Percentiles rank a stretch among this genome's conserved stretches.
phyloP scores from a whole-genome alignment of 2,888 invertebrate genomes.

The Drosophila histrio region DNA sequence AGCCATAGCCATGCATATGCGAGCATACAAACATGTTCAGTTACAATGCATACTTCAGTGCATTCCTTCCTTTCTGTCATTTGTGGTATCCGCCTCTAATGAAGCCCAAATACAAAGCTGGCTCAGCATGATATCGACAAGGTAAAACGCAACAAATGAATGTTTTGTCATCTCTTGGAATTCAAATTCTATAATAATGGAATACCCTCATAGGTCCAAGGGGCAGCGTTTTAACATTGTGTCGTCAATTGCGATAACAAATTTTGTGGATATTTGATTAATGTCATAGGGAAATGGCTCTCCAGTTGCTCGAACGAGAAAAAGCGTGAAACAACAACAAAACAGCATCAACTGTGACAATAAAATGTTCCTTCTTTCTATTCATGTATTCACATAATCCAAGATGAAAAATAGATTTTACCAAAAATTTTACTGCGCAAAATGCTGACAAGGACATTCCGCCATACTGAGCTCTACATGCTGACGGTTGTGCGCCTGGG shows the following conservation, averaged over 20 bases:
- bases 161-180: conserved; percentile 8
- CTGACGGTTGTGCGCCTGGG: conserved; percentile 18
- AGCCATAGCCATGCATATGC: conserved; percentile 4
- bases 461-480: conserved; percentile 36
- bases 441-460: conserved; percentile 75
- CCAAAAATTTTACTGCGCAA: conserved; percentile 72
- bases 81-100: conserved; percentile 56
- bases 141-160: conserved; percentile 43
- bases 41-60: conserved; percentile 48
- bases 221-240: conserved; percentile 17
- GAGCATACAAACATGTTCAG: conserved; percentile 49
- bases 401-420: conserved; percentile 76
- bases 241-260: conserved; percentile 22
- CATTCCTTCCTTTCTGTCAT: conserved; percentile 55
- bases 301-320: neutral
- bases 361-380: conserved; percentile 69
- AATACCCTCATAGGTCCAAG: conserved; percentile 17
- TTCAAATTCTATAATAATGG: conserved; percentile 16
- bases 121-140: conserved; percentile 15
- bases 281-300: conserved; percentile 34
- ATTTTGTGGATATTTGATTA: conserved; percentile 70
- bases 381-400: conserved; percentile 78
- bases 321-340: conserved; percentile 1
- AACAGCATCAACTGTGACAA: conserved; percentile 66
- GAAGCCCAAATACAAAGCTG: conserved; percentile 58